Percentiles rank a stretch among this genome's conserved stretches.
phyloP scores from a whole-genome alignment of 2,797 vertebrate genomes.

The Trachurus trachurus region DNA sequence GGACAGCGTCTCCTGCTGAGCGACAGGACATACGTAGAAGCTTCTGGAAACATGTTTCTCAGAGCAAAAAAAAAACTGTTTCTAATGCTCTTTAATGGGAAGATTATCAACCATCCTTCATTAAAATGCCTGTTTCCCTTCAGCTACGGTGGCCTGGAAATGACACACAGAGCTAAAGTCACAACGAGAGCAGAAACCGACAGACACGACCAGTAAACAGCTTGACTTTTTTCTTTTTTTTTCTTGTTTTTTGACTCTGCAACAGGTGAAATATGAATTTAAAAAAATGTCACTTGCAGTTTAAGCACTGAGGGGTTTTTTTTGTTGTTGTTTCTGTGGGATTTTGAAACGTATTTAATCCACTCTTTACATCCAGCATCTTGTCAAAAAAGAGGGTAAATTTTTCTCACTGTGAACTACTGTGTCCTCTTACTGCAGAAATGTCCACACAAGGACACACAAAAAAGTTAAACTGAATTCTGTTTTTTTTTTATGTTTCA shows the following conservation, averaged over 20 bases:
- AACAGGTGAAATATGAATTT: neutral
- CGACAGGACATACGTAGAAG: no score
- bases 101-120: neutral
- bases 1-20: no score
- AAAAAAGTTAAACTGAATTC: neutral
- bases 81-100: no score
- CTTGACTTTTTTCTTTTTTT: neutral
- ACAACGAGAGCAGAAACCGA: slow-evolving; percentile 6
- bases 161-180: neutral
- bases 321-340: neutral
- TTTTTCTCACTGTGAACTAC: neutral
- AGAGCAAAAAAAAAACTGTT: no score
- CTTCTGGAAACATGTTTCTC: no score
- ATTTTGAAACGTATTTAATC: neutral
- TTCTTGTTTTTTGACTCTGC: neutral
- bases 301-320: neutral
- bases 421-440: neutral
- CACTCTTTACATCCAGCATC: neutral
- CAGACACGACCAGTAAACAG: neutral
- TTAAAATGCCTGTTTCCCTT: neutral
- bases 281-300: neutral
- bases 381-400: neutral
- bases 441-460: neutral
- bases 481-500: neutral
- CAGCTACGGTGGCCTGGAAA: neutral